Conservation (phyloP, 2,888 invertebrate species). For the Leucophora obtusa region DNA sequence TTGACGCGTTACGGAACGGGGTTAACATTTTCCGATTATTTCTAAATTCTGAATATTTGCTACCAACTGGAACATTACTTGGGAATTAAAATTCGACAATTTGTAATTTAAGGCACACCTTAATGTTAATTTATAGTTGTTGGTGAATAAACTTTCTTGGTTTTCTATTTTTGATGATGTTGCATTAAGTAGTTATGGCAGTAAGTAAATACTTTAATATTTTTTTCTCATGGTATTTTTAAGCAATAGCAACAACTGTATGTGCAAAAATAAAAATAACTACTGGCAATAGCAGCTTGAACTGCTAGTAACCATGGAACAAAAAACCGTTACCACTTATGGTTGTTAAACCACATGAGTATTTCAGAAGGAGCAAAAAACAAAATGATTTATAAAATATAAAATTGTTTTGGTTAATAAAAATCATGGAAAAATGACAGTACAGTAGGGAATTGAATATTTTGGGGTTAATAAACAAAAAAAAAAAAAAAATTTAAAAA, state of each 20-base stretch:
- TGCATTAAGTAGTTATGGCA: constrained; percentile 20
- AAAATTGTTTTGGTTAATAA: constrained; percentile 22
- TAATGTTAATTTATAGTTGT: background rate
- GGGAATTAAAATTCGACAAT: too few species aligned
- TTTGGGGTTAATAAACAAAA: too few species aligned
- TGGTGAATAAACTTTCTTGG: background rate
- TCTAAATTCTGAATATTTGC: too few species aligned
- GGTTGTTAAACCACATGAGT: constrained; percentile 1
- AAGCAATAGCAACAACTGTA: background rate
- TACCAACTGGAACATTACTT: too few species aligned
- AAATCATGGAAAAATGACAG: constrained; percentile 30
- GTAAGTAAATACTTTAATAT: constrained; percentile 23
- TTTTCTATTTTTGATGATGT: constrained; percentile 33
- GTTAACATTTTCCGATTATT: too few species aligned
- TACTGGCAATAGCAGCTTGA: background rate
- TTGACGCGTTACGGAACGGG: too few species aligned
- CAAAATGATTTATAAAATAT: background rate
- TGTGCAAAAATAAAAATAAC: background rate
- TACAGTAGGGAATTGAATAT: constrained; percentile 10
- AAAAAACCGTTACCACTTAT: background rate
- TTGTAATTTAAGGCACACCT: too few species aligned
- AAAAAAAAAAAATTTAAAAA: too few species aligned
- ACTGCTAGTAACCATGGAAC: background rate
- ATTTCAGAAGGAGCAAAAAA: background rate
- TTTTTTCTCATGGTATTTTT: background rate